These are phyloP conservation scores for Aplodontia rufa DNA, from an alignment of 2,113 vertebrate species.

Conservation along the genomic window DNA sequence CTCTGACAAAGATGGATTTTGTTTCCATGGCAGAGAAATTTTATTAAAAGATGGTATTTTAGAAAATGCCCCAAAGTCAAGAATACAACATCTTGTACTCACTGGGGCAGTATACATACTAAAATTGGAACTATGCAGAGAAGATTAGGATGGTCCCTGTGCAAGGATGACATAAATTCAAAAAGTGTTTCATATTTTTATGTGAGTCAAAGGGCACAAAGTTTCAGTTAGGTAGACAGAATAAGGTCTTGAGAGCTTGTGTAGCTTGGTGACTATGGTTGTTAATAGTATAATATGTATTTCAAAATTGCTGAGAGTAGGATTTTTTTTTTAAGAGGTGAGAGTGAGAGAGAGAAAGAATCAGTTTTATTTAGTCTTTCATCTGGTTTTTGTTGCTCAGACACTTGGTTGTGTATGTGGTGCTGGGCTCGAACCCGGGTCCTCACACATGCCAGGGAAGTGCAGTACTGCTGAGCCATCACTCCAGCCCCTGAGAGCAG, in stretches of 20 bases:
- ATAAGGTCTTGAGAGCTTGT: not conserved
- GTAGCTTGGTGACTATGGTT: not conserved
- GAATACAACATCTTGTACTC: not conserved
- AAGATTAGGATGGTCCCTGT: not conserved
- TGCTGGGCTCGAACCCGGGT: too few species aligned
- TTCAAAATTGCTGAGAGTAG: not conserved
- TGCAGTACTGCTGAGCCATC: too few species aligned
- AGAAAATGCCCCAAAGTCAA: not conserved
- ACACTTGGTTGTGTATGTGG: too few species aligned
- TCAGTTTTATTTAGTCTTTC: too few species aligned
- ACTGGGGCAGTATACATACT: not conserved
- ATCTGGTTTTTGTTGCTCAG: too few species aligned
- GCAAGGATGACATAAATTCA: not conserved
- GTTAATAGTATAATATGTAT: not conserved
- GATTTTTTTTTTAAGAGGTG: too few species aligned
- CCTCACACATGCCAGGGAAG: too few species aligned
- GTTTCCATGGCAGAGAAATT: not conserved
- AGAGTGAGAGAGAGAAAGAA: too few species aligned
- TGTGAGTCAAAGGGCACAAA: not conserved
- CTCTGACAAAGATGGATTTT: slow-evolving; percentile 3
- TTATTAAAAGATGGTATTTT: not conserved
- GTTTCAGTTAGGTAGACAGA: not conserved
- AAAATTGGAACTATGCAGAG: not conserved
- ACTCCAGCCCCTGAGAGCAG: too few species aligned
- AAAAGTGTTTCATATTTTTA: not conserved